Percentiles rank a stretch among this genome's conserved stretches.
Evolutionary conservation across 2,797 vertebrate genomes (phyloP).

Genomic region (Echeneis naucrates): DNA sequence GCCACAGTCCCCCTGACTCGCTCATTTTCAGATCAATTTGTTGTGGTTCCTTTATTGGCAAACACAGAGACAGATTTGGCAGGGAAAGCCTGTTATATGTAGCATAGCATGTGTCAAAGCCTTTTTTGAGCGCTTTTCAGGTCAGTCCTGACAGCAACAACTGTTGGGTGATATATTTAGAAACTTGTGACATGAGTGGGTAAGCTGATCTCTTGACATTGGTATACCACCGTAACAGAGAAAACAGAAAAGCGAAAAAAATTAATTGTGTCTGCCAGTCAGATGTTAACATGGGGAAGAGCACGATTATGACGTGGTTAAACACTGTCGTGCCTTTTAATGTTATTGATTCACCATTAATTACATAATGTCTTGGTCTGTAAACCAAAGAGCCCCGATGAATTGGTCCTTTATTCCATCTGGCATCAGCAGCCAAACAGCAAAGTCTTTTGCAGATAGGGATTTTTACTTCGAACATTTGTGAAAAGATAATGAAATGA

Average conservation of each 20-base stretch:
- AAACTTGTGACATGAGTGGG: conserved; percentile 53
- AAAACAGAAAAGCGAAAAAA: conserved; percentile 14
- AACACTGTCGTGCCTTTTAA: conserved; percentile 20
- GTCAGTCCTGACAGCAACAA: conserved; percentile 74
- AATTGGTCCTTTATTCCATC: conserved; percentile 15
- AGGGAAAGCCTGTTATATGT: conserved; percentile 66
- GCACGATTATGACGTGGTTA: conserved; percentile 17
- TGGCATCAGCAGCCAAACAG: background rate
- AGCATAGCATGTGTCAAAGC: conserved; percentile 61
- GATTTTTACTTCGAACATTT: background rate
- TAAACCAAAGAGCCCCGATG: conserved; percentile 23
- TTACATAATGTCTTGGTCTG: conserved; percentile 25
- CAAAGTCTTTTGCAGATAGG: background rate
- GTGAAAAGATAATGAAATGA: background rate
- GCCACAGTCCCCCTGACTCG: conserved; percentile 54
- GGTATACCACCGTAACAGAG: conserved; percentile 18
- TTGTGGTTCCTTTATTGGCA: conserved; percentile 65
- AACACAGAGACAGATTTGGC: conserved; percentile 61
- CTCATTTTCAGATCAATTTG: conserved; percentile 69
- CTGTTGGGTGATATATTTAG: conserved; percentile 74
- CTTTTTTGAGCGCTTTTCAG: conserved; percentile 68
- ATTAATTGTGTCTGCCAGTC: conserved; percentile 4
- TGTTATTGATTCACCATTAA: conserved; percentile 28
- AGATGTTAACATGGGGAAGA: background rate
- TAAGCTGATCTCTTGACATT: conserved; percentile 43